phyloP scores from a whole-genome alignment of 2,113 vertebrate genomes.

The Turdus rufiventris region DNA sequence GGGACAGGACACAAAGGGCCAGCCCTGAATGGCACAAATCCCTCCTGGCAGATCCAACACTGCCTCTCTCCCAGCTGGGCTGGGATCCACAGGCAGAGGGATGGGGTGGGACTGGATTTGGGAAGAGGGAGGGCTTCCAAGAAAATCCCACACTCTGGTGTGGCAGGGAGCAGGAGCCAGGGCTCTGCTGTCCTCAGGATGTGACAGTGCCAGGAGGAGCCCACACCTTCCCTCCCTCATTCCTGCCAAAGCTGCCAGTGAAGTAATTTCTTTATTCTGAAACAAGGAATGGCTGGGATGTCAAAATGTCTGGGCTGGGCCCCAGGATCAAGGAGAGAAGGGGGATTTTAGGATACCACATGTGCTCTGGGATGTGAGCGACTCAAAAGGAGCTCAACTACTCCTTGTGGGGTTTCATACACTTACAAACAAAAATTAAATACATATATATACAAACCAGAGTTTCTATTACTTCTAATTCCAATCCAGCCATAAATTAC shows the following conservation, averaged over 20 bases:
- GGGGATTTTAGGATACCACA: not conserved
- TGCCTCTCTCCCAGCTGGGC: not conserved
- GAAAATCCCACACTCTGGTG: rapidly evolving
- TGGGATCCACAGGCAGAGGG: not conserved
- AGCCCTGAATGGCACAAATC: rapidly evolving
- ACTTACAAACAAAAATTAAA: not conserved
- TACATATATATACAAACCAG: not conserved
- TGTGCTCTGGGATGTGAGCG: not conserved
- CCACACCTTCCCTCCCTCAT: rapidly evolving
- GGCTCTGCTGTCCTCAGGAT: rapidly evolving
- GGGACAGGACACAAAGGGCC: rapidly evolving
- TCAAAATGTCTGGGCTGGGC: not conserved
- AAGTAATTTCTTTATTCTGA: rapidly evolving
- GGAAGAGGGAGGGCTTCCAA: not conserved
- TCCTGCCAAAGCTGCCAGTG: not conserved
- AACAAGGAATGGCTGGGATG: not conserved
- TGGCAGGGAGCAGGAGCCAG: not conserved
- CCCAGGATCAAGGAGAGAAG: not conserved
- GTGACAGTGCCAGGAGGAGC: not conserved
- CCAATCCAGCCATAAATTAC: not conserved
- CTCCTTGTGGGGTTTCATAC: not conserved
- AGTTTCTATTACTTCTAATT: not conserved
- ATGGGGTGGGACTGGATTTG: rapidly evolving
- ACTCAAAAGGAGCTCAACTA: not conserved
- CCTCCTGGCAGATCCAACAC: rapidly evolving